Evolutionary conservation across 2,888 invertebrate genomes (phyloP).

Genomic region (Nemoura dubitans): DNA sequence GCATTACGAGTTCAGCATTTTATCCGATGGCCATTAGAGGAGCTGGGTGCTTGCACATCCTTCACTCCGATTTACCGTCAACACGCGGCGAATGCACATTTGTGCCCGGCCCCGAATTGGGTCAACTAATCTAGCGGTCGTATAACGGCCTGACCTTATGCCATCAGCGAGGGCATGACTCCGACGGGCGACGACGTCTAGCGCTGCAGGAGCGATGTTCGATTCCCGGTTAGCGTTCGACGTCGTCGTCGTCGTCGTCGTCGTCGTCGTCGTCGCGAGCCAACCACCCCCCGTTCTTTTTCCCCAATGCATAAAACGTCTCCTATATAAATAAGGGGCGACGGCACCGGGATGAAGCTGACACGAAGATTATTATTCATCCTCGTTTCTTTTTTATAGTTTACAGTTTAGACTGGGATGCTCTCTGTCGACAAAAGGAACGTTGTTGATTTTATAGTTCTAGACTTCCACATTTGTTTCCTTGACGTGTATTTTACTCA

Average conservation of each 20-base stretch:
- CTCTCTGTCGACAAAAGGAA: neutral
- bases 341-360: neutral
- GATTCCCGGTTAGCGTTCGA: neutral
- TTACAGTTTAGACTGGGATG: neutral
- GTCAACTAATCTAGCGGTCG: neutral
- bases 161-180: neutral
- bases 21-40: too few species aligned
- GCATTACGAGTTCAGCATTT: too few species aligned
- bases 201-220: neutral
- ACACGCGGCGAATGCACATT: neutral
- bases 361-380: conserved; percentile 12
- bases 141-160: neutral
- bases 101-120: neutral
- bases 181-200: neutral
- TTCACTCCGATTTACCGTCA: neutral
- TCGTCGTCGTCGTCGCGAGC: too few species aligned
- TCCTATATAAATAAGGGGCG: conserved; percentile 7
- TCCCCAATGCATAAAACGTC: neutral
- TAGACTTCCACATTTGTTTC: neutral
- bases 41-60: too few species aligned
- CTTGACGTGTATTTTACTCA: neutral
- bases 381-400: neutral
- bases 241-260: too few species aligned
- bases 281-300: neutral
- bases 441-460: neutral